Evolutionary conservation across 2,888 invertebrate species (phyloP).

Genomic region (Rhagophthalmus giganteus): DNA sequence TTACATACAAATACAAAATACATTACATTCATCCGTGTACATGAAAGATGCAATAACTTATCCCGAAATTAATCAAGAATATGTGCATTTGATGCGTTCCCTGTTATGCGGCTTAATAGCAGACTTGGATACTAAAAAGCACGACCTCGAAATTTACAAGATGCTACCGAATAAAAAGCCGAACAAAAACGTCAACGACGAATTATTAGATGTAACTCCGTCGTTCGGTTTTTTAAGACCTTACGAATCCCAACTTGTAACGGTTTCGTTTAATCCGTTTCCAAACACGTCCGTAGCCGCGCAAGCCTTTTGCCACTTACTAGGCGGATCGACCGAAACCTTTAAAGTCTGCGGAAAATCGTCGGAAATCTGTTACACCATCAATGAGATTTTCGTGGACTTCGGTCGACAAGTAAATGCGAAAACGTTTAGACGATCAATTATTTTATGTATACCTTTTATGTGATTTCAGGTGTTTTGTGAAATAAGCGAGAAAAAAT

Average conservation of each 20-base stretch:
- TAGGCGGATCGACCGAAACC: conserved; percentile 61
- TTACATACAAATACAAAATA: conserved; percentile 20
- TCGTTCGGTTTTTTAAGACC: conserved; percentile 59
- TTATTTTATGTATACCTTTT: no score
- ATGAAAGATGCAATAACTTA: conserved; percentile 14
- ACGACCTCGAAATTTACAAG: conserved; percentile 19
- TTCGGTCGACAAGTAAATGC: conserved; percentile 52
- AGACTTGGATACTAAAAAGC: conserved; percentile 13
- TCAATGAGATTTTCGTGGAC: conserved; percentile 54
- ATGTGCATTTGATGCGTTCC: conserved; percentile 23
- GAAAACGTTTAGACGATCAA: no score
- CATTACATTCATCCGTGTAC: conserved; percentile 8
- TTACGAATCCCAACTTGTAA: conserved; percentile 57
- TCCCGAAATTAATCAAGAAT: conserved; percentile 23
- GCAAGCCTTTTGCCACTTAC: conserved; percentile 58
- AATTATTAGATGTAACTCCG: conserved; percentile 49
- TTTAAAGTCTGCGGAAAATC: conserved; percentile 59
- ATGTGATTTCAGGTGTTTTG: conserved; percentile 53
- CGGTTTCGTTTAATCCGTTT: conserved; percentile 58
- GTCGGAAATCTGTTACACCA: conserved; percentile 57
- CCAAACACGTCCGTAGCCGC: conserved; percentile 56
- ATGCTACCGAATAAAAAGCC: conserved; percentile 40
- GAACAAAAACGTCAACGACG: neutral
- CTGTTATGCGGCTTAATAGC: conserved; percentile 28
- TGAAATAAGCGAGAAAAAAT: conserved; percentile 45